These are phyloP conservation scores for Leptocoma aspasia DNA, from an alignment of 2,113 vertebrate genomes.

Conservation along the genomic window DNA sequence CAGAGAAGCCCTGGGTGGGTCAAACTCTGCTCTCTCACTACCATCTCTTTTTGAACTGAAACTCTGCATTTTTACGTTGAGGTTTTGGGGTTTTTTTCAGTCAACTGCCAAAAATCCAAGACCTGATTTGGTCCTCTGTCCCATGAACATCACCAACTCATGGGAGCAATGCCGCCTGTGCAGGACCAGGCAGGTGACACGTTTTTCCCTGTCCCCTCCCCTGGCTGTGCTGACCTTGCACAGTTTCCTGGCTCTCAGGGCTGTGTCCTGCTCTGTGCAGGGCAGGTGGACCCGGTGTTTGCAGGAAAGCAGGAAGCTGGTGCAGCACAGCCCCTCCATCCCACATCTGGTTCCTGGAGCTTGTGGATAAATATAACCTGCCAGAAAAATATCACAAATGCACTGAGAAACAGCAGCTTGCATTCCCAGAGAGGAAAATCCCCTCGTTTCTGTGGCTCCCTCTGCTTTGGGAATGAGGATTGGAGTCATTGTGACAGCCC, in stretches of 20 bases:
- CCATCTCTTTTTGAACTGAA: not conserved
- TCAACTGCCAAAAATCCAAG: not conserved
- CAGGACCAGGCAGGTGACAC: not conserved
- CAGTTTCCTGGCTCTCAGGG: not conserved
- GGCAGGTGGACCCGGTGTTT: not conserved
- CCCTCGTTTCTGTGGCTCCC: not conserved
- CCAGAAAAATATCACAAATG: not conserved
- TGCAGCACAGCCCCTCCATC: not conserved
- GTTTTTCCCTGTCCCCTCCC: not conserved
- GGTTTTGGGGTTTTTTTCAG: not conserved
- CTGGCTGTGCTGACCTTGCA: not conserved
- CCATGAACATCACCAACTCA: fast-evolving
- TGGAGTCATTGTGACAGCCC: not conserved
- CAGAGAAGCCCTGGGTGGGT: not conserved
- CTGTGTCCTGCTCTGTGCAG: fast-evolving
- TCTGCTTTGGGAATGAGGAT: not conserved
- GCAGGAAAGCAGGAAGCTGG: not conserved
- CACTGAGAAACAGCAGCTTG: not conserved
- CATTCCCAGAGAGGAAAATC: not conserved
- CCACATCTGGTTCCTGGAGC: not conserved
- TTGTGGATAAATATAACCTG: not conserved
- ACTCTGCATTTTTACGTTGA: not conserved
- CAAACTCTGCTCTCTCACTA: not conserved
- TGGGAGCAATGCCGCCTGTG: not conserved
- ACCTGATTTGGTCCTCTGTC: not conserved